phyloP scores from a whole-genome alignment of 2,888 invertebrate species.

The Melikaiella ostensackeni region DNA sequence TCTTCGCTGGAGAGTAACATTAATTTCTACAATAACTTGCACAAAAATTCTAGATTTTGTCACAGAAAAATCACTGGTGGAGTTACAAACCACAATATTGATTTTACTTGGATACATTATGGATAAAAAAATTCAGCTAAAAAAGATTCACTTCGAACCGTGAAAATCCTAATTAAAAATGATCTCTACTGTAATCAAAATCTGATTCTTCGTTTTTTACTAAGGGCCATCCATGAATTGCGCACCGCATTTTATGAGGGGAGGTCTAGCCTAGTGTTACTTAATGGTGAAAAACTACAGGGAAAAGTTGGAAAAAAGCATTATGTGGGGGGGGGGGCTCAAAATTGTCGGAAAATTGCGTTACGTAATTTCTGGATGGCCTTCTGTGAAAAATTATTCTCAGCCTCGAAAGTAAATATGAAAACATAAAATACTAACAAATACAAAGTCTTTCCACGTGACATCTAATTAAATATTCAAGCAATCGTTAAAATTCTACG shows the following conservation, averaged over 20 bases:
- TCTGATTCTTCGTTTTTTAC: not conserved
- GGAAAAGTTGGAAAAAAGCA: too few relatives aligned
- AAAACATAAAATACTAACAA: too few relatives aligned
- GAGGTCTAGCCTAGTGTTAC: too few relatives aligned
- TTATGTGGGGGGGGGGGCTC: too few relatives aligned
- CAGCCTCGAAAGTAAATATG: not conserved
- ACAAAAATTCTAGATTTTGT: not conserved
- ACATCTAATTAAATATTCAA: not conserved
- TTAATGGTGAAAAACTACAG: too few relatives aligned
- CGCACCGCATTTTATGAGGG: too few relatives aligned
- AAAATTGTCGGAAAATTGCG: too few relatives aligned
- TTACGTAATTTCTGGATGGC: too few relatives aligned
- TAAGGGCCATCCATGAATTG: too few relatives aligned
- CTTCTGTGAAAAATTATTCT: not conserved
- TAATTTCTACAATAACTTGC: not conserved
- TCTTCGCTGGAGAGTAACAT: not conserved
- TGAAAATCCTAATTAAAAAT: not conserved
- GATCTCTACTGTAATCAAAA: not conserved
- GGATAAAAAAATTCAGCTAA: not conserved
- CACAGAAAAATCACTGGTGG: constrained; percentile 8
- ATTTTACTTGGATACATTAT: constrained; percentile 3
- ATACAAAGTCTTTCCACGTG: too few relatives aligned
- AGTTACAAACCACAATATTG: not conserved
- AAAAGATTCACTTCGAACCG: not conserved
- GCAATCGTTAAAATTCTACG: constrained; percentile 13